These are phyloP conservation scores for Lamellibrachia luymesi DNA, from an alignment of 1,140 invertebrate genomes.

Conservation along the genomic window DNA sequence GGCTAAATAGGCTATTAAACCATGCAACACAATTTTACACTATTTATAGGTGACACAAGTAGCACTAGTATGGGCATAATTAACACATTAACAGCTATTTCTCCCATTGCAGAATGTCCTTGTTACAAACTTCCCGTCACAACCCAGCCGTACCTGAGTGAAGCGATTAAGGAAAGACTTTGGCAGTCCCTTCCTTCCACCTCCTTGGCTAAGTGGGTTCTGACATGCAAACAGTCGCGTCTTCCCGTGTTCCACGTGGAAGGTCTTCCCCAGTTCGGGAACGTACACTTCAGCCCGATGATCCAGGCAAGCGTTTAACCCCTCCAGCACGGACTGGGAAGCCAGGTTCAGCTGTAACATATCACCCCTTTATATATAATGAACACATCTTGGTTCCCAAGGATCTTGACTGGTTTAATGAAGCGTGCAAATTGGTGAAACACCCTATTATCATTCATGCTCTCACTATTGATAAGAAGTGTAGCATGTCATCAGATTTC, in stretches of 20 bases:
- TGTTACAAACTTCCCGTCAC: not conserved
- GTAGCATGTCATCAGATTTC: not conserved
- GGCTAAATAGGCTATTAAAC: too few species aligned
- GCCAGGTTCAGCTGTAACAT: conserved; percentile 81
- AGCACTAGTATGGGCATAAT: too few species aligned
- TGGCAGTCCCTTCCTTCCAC: conserved; percentile 90
- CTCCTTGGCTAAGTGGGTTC: conserved; percentile 95
- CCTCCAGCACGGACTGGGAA: conserved; percentile 96
- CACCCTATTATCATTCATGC: too few species aligned
- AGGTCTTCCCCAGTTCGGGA: conserved; percentile 87
- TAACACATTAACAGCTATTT: not conserved
- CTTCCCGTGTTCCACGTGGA: conserved; percentile 65
- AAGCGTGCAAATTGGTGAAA: too few species aligned
- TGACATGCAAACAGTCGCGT: conserved; percentile 96
- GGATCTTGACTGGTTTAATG: too few species aligned
- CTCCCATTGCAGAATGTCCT: not conserved
- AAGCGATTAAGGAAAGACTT: conserved; percentile 98
- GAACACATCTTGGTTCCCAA: not conserved
- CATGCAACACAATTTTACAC: too few species aligned
- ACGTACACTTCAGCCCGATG: conserved; percentile 95
- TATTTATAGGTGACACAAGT: too few species aligned
- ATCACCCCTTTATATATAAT: not conserved
- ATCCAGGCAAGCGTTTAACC: conserved; percentile 97
- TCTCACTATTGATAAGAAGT: not conserved
- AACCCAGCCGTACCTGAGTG: conserved; percentile 70